These are phyloP conservation scores for Acanthaster planci DNA, from an alignment of 35 echinoderm and acorn worm genomes.

Conservation along the genomic window DNA sequence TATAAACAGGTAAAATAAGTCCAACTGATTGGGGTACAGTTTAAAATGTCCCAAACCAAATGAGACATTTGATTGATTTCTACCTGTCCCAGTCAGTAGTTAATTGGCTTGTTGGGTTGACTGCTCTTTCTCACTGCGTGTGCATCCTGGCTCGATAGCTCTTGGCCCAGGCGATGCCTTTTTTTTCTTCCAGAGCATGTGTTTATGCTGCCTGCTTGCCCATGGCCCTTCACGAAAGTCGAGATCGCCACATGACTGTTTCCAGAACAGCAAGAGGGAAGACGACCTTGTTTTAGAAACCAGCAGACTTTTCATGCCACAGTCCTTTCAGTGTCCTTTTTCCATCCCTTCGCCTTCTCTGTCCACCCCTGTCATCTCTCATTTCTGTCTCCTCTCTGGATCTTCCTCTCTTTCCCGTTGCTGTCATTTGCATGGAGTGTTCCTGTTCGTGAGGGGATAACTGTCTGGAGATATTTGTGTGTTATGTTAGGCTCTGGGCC, in stretches of 20 bases:
- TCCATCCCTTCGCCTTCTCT: too few relatives aligned
- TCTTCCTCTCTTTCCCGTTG: conserved; percentile 14
- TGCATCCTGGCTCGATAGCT: background rate
- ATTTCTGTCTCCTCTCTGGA: background rate
- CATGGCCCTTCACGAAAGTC: background rate
- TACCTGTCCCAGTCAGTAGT: background rate
- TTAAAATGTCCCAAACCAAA: background rate
- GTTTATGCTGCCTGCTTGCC: background rate
- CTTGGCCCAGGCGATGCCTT: background rate
- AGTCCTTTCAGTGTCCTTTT: background rate
- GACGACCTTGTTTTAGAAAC: background rate
- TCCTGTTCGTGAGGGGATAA: conserved; percentile 28
- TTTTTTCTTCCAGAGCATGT: background rate
- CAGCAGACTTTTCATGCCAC: conserved; percentile 4
- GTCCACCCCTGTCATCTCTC: too few relatives aligned
- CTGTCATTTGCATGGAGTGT: conserved; percentile 12
- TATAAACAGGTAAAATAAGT: too few relatives aligned
- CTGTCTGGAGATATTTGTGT: conserved; percentile 23
- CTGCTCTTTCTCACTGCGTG: conserved; percentile 12
- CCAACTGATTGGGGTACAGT: too few relatives aligned
- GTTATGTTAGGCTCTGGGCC: conserved; percentile 27
- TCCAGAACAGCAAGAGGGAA: background rate
- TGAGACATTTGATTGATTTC: background rate
- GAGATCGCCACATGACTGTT: conserved; percentile 9
- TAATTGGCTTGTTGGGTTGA: conserved; percentile 19